phyloP scores from a whole-genome alignment of 2,888 invertebrate species.

The Cryptocheilus praepositus region DNA sequence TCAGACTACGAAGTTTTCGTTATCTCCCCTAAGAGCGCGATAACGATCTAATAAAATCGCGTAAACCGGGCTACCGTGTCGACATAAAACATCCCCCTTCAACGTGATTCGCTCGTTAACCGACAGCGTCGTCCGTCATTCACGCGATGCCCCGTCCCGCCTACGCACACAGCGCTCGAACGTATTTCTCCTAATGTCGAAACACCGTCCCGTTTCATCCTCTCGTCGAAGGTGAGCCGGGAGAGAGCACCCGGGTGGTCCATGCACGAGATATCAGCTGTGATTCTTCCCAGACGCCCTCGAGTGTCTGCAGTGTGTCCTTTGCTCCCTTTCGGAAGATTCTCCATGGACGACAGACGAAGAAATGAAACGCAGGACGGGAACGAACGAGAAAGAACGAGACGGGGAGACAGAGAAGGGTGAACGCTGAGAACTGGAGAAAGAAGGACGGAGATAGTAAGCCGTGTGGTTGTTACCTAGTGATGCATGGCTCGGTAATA shows the following conservation, averaged over 20 bases:
- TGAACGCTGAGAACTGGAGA: slow-evolving; percentile 23
- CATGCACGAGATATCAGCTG: slow-evolving; percentile 68
- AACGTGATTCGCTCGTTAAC: slow-evolving; percentile 36
- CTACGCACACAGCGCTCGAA: slow-evolving; percentile 25
- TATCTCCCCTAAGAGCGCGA: not conserved
- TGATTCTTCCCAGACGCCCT: slow-evolving; percentile 66
- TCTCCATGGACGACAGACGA: slow-evolving; percentile 68
- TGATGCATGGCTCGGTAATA: slow-evolving; percentile 74
- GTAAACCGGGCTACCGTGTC: too few species aligned
- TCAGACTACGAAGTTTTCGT: not conserved
- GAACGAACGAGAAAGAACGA: slow-evolving; percentile 9
- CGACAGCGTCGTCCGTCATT: slow-evolving; percentile 18
- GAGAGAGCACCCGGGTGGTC: slow-evolving; percentile 70
- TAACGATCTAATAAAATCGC: too few species aligned
- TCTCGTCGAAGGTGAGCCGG: slow-evolving; percentile 1
- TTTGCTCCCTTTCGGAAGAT: slow-evolving; percentile 65
- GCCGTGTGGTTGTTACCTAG: slow-evolving; percentile 71
- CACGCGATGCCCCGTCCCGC: slow-evolving; percentile 32
- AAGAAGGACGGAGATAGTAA: slow-evolving; percentile 48
- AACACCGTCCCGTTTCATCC: slow-evolving; percentile 20
- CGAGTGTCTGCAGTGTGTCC: slow-evolving; percentile 70
- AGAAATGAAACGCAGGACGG: slow-evolving; percentile 17
- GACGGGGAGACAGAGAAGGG: slow-evolving; percentile 13
- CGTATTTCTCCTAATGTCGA: slow-evolving; percentile 40
- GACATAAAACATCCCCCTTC: slow-evolving; percentile 2